Percentiles rank a stretch among this genome's conserved stretches.
These are phyloP conservation scores for Tetranychus piercei DNA, from an alignment of 2,888 invertebrate species.

Conservation along the genomic window DNA sequence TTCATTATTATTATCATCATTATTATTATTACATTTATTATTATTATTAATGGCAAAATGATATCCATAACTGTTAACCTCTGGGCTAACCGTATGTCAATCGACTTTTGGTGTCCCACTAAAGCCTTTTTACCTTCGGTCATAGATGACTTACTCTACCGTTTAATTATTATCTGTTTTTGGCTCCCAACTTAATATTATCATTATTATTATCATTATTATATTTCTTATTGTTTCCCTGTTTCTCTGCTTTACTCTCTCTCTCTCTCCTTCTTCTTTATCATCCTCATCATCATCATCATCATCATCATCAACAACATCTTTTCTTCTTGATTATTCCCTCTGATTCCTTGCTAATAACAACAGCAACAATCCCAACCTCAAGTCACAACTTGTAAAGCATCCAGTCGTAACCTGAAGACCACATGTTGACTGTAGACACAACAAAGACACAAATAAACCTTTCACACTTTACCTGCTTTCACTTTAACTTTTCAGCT, in stretches of 20 bases:
- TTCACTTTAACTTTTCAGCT: not conserved
- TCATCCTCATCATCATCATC: not conserved
- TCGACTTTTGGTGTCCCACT: not conserved
- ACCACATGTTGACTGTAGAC: not conserved
- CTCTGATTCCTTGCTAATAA: not conserved
- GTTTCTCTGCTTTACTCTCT: not conserved
- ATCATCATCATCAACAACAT: not conserved
- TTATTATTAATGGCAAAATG: not conserved
- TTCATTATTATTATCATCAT: too few species aligned
- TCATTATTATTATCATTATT: too few species aligned
- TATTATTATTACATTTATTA: not conserved
- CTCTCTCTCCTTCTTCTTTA: not conserved
- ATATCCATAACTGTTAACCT: constrained; percentile 1
- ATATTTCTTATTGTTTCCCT: too few species aligned
- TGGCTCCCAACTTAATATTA: too few species aligned
- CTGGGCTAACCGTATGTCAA: not conserved
- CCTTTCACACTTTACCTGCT: not conserved
- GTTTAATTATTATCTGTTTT: too few species aligned
- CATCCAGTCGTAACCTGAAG: not conserved
- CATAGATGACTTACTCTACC: not conserved
- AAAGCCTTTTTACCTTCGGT: not conserved
- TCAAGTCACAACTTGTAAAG: not conserved
- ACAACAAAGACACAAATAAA: not conserved
- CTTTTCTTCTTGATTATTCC: not conserved
- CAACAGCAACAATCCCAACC: not conserved